A percentile compares a stretch with the other conserved stretches of the same genome.
These are phyloP conservation scores for Heterochromis multidens DNA, from an alignment of 2,113 vertebrate species.

Conservation along the genomic window DNA sequence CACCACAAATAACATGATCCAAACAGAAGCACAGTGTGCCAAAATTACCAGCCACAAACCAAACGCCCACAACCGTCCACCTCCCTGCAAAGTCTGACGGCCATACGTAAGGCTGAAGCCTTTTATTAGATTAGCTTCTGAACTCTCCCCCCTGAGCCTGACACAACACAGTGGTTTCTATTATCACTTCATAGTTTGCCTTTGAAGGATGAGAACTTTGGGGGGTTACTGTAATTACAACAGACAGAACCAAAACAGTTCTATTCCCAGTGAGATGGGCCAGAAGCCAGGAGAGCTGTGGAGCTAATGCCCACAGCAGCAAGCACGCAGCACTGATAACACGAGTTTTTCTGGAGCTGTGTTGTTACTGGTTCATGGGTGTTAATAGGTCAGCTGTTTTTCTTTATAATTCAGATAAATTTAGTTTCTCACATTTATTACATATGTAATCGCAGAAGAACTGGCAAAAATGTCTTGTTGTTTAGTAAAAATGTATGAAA, in stretches of 20 bases:
- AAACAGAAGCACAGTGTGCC: neutral
- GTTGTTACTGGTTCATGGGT: neutral
- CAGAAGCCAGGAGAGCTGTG: conserved; percentile 23
- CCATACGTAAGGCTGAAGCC: conserved; percentile 3
- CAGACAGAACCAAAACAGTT: conserved; percentile 43
- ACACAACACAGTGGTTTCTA: conserved; percentile 30
- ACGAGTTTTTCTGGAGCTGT: neutral
- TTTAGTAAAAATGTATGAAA: neutral
- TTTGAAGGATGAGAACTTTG: conserved; percentile 18
- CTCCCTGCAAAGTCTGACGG: neutral
- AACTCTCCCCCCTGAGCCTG: conserved; percentile 32
- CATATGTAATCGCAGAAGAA: neutral
- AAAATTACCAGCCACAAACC: conserved; percentile 13
- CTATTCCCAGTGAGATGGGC: conserved; percentile 28
- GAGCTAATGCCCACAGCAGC: conserved; percentile 1
- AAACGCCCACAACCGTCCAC: conserved; percentile 2
- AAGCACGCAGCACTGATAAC: neutral
- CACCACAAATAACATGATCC: neutral
- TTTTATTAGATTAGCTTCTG: conserved; percentile 60
- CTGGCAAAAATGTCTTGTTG: neutral
- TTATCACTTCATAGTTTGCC: conserved; percentile 36
- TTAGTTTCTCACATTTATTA: neutral
- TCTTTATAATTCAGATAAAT: neutral
- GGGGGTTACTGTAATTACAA: conserved; percentile 33
- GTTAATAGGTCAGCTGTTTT: neutral